Base-by-base conservation (phyloP, 2,113 vertebrate species). In the Axis porcinus region DNA sequence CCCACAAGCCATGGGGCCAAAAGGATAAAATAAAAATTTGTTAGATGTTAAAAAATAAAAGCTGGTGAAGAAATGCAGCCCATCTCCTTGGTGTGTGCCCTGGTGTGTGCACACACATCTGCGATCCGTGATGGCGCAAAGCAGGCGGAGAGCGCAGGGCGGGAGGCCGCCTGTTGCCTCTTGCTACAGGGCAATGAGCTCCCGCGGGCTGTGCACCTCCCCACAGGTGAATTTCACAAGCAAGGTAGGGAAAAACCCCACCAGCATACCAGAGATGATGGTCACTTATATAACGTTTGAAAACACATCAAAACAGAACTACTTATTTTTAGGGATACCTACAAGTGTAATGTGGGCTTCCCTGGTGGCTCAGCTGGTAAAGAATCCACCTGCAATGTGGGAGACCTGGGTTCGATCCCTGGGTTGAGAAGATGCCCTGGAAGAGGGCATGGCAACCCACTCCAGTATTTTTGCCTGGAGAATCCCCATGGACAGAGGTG, bases 71-170 rank as follows among this genome's bases (percentile, higher is more conserved):
- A 28, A 76, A 36, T 19, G 47, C 28, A 79, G 74, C 43, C 79
- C 54, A 16, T 2, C 2, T 55, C 14, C 19, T 74, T 45, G n/a
- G 10, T 40, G 1, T 85, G 45, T 89, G 27, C 10, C 91, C 43
- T 85, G 52, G 0, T 19, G 9, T 1, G 12, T 1, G 27, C 33
- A 19, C 43, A 25, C 17, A 85, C 6, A 7, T 23, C 36, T 43
- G 36, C 3, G 1, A 25, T 30, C 10, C 0, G 0, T n/a, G 70
- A 33, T 6, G 7, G 12, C 2, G 4, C 28, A 21, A 43, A 40
- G 54, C 89, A 50, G 27, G 54, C 2, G 0, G 3, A 25, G 88
- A 54, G 23, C 7, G 6, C 43, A 7, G 89, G 91, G 14, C 2
- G 10, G 25, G 58, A 36, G 50, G 30, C 54, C 45, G 14, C 17